These are phyloP conservation scores for Gortyna flavago DNA, from an alignment of 2,888 invertebrate genomes.

Conservation along the genomic window DNA sequence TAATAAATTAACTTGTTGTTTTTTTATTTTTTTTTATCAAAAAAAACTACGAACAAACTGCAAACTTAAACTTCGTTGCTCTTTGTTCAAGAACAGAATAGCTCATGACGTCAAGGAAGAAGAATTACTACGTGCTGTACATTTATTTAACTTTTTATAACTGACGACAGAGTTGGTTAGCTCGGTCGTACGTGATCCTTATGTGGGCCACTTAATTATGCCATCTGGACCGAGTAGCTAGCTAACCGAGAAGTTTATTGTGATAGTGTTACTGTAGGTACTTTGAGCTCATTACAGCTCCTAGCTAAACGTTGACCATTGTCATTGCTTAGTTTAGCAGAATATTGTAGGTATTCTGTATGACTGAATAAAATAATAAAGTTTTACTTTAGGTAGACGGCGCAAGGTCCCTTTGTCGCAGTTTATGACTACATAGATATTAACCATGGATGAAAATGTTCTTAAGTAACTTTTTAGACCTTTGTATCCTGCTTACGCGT, in stretches of 20 bases:
- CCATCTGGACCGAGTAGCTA: conserved; percentile 26
- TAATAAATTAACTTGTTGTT: not conserved
- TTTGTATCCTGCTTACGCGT: too few relatives aligned
- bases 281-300: conserved; percentile 27
- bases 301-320: conserved; percentile 33
- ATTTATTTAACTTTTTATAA: conserved; percentile 55
- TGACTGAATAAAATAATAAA: not conserved
- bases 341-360: conserved; percentile 21
- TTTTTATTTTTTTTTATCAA: not conserved
- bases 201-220: conserved; percentile 48
- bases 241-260: conserved; percentile 40
- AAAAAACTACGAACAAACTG: conserved; percentile 6
- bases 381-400: not conserved
- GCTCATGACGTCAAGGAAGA: conserved; percentile 30
- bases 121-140: conserved; percentile 24
- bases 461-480: too few relatives aligned
- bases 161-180: conserved; percentile 32
- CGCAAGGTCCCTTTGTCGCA: not conserved
- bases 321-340: conserved; percentile 35
- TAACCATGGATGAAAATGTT: not conserved
- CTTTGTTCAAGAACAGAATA: conserved; percentile 16
- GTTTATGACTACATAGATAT: not conserved
- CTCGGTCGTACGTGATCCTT: conserved; percentile 43
- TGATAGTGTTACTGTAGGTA: conserved; percentile 32
- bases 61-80: conserved; percentile 11